phyloP scores from a whole-genome alignment of 2,113 vertebrate genomes.

The Haliaeetus leucogaster region DNA sequence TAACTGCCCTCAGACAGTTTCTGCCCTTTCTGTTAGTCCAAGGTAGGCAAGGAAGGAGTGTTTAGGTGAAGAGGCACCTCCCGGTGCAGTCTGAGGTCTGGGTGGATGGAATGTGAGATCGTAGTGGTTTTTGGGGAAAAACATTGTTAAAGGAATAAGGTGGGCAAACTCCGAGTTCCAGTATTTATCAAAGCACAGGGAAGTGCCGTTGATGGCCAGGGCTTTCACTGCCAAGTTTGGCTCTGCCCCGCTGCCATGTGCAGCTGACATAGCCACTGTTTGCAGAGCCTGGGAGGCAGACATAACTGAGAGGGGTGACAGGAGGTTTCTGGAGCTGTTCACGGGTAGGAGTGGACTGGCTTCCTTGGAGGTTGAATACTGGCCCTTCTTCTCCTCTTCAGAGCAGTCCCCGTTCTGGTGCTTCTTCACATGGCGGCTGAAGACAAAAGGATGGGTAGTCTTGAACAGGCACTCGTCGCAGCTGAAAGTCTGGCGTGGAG shows the following conservation, averaged over 20 bases:
- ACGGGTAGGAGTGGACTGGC: conserved; percentile 69
- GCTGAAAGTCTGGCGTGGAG: conserved; percentile 94
- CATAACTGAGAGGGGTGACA: conserved; percentile 89
- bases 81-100: conserved; percentile 78
- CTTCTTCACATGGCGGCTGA: conserved; percentile 97
- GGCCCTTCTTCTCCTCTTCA: conserved; percentile 77
- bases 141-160: conserved; percentile 96
- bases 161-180: conserved; percentile 92
- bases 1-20: conserved; percentile 86
- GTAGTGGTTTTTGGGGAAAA: conserved; percentile 89
- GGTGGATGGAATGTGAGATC: conserved; percentile 89
- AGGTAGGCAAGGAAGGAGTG: conserved; percentile 99
- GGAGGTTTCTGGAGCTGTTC: conserved; percentile 80
- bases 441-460: conserved; percentile 97
- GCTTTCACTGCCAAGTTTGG: conserved; percentile 74
- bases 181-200: conserved; percentile 85
- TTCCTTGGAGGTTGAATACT: conserved; percentile 62
- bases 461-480: conserved; percentile 95
- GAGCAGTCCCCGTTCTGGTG: conserved; percentile 84
- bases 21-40: conserved; percentile 92
- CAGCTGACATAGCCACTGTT: conserved; percentile 90
- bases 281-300: conserved; percentile 96
- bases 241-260: conserved; percentile 71
- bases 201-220: conserved; percentile 80
- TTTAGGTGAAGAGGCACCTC: conserved; percentile 85